These are phyloP conservation scores for Mionectes olivaceus DNA, from an alignment of 2,797 vertebrate species.

Conservation along the genomic window DNA sequence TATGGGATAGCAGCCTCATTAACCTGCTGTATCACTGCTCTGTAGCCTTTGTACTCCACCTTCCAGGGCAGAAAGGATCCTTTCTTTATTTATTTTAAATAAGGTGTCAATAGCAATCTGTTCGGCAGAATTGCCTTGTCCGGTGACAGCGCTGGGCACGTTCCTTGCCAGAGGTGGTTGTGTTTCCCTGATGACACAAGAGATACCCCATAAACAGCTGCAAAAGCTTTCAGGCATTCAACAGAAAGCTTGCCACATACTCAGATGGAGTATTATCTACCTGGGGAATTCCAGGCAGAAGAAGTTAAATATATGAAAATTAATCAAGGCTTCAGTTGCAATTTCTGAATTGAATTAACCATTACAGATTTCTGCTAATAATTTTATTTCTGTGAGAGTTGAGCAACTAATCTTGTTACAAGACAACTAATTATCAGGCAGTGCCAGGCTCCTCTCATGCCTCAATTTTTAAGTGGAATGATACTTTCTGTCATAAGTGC, in stretches of 20 bases:
- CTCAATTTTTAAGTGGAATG: background rate
- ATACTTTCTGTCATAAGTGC: background rate
- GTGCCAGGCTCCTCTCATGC: background rate
- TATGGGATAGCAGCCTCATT: background rate
- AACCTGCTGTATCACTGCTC: background rate
- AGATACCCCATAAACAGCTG: background rate
- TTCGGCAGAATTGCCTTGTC: background rate
- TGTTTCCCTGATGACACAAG: background rate
- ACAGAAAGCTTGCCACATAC: background rate
- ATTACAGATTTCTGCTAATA: background rate
- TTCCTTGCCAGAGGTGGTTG: background rate
- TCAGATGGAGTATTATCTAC: background rate
- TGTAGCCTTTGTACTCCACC: background rate
- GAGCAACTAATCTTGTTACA: background rate
- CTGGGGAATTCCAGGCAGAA: background rate
- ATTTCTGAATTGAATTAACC: background rate
- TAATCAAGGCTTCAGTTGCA: background rate
- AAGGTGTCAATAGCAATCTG: background rate
- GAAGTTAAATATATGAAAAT: background rate
- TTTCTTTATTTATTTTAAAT: background rate
- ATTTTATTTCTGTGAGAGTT: background rate
- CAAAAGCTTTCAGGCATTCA: background rate
- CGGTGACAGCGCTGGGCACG: background rate
- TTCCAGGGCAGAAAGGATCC: background rate
- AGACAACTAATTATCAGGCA: background rate